Base-by-base conservation (phyloP, 1,140 invertebrate genomes). In the Papilio dardanus region DNA sequence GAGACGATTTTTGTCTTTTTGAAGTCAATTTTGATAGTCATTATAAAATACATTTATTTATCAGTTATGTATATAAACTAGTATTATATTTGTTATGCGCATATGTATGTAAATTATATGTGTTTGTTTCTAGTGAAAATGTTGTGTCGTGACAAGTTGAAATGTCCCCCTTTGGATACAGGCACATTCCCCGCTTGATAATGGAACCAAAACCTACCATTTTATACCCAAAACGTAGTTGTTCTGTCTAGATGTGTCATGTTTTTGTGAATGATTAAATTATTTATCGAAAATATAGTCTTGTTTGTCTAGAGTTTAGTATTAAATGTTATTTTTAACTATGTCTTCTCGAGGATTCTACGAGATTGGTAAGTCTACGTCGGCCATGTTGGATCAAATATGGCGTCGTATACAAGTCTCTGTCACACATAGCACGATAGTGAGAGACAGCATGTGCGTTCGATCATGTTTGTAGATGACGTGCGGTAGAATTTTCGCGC, bases 331-430 rank as follows among this genome's bases (percentile, higher is more conserved):
- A 16, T 85, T 86, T 77, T 79, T 74, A 79, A 81, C 74, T 90
- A 89, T 91, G 87, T 89, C 87, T 88, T 86, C 74, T 78, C 86
- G 90, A 92, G 91, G 91, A 92, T 91, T 92, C 85, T 91, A 91
- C 84, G 89, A 92, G 83, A 91, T 92, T 62, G 91, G 91, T 92
- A 88, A 92, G 91, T 88, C 68, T 82, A 42, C 37, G 78, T 58
- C 74, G 77, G 82, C 83, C 82, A 85, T 84, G 71, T 83, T 81
- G 78, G 73, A 81, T 85, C 77, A n/a, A n/a, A n/a, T n/a, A 87
- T 86, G 86, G 83, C 83, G 82, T 35, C 76, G 54, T 62, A 19
- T 62, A 74, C 67, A 78, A 76, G 30, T 73, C 62, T 69, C 24
- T 67, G 58, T 71, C 69, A 78, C 54, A 65, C 58, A 66, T 79